Evolutionary conservation across 2,888 invertebrate genomes (phyloP).

Genomic region (Arctia plantaginis): DNA sequence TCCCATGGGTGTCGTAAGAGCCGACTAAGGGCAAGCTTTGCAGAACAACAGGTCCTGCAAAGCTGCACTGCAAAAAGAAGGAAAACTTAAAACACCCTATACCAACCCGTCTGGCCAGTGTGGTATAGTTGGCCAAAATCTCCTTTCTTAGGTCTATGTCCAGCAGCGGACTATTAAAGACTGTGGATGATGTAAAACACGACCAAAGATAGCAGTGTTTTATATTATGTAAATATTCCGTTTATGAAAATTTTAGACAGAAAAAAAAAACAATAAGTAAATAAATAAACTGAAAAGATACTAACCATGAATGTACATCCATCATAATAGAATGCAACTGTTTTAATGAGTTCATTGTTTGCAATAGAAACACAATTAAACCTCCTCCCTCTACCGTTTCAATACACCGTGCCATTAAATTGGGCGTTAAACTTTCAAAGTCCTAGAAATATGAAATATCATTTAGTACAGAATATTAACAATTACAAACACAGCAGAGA

Average conservation of each 20-base stretch:
- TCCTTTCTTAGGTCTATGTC: too few relatives aligned
- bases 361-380: slow-evolving; percentile 95
- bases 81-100: too few relatives aligned
- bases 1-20: too few relatives aligned
- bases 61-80: too few relatives aligned
- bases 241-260: background rate
- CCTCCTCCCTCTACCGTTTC: slow-evolving; percentile 99
- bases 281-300: background rate
- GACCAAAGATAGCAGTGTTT: too few relatives aligned
- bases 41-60: too few relatives aligned
- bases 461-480: background rate
- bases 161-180: too few relatives aligned
- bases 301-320: slow-evolving; percentile 97
- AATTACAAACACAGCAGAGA: background rate
- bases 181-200: too few relatives aligned
- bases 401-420: slow-evolving; percentile 97
- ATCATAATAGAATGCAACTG: slow-evolving; percentile 98
- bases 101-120: too few relatives aligned
- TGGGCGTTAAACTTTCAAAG: slow-evolving; percentile 99
- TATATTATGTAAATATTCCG: too few relatives aligned
- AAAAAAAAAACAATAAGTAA: background rate
- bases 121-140: too few relatives aligned
- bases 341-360: slow-evolving; percentile 94
- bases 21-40: too few relatives aligned
- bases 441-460: slow-evolving; percentile 85